Base-by-base conservation (phyloP, 2,888 invertebrate species). In the Zaprionus lineosus region DNA sequence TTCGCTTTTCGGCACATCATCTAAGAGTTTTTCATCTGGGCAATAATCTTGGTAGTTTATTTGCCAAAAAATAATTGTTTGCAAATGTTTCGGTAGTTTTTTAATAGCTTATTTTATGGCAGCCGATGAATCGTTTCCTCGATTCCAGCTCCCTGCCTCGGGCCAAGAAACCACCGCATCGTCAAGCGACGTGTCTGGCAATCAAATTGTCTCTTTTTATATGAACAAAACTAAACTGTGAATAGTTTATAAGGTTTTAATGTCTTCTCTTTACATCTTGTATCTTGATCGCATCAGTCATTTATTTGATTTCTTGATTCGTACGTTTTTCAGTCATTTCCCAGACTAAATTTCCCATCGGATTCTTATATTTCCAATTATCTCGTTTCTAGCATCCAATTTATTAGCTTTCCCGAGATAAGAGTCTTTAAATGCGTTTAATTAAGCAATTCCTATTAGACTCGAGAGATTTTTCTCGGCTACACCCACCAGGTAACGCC, bases 381-480 rank as follows among this genome's bases (percentile, higher is more conserved):
- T 15, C 39, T 29, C 3, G 7, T 15, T 6, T 8, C 9, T 9
- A 12, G 8, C 16, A n/a, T 29, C 51, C 26, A 47, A 26, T 46
- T 51, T 43, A 11, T n/a, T 21, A 19, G 6, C 33, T 37, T 41
- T 61, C 11, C 3, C 28, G 33, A 31, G 50, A 55, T 44, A 50
- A 50, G 47, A 16, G 31, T 29, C 43, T 28, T 33, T 36, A 46
- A 66, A 43, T 46, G 24, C 43, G 53, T 62, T 75, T 78, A 84
- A 81, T 81, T 74, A 84, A 82, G 81, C 75, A 82, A 81, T 82
- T 78, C 58, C 69, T 62, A 72, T 82, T 62, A 72, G 36, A 57
- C 44, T 53, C 43, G 44, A 53, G 68, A 69, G 53, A 52, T 64
- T 46, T 71, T 58, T 50, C 68, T 36, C 21, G 56, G 55, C 14